Evolutionary conservation across 2,888 invertebrate genomes (phyloP), one percentile per base, ranked within the genome.

Genomic region (Cephus rjabovi): DNA sequence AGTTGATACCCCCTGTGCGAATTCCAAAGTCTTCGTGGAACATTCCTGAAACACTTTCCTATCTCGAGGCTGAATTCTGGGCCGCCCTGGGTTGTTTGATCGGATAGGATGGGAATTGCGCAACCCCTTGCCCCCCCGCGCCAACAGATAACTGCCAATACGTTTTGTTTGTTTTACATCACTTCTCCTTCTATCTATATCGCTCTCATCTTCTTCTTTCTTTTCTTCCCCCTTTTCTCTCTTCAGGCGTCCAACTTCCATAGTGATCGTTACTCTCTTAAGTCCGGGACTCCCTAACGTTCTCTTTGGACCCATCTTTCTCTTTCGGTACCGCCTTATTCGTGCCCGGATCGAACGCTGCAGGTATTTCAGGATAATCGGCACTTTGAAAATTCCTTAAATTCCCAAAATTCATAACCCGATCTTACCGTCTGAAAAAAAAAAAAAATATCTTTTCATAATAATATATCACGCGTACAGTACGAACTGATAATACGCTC

Each of bases 91-190:
- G 76, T 34, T 69, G 12, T 11, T 69, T 75, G 34, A 35, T 34
- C n/a, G 37, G 76, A 34, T 76, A 31, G 76, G 40, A 40, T 40
- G 40, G 40, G 40, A 40, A 40, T 73, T 68, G 76, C 76, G 30
- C 70, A 15, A 33, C 70, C 31, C 33, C 70, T 76, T 40, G 23
- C 40, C 76, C 40, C 76, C 56, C 71, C 30, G 73, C 56, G 73
- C 74, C 15, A 40, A 12, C 23, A 77, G 77, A 74, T 74, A 74
- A 77, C 74, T 34, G 77, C 74, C 77, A 74, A 56, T 77, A 77
- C 77, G 74, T 77, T 77, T 77, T 74, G 68, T 77, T 74, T 77
- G 74, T 74, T 77, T 77, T 77, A 35, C 74, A 77, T 77, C 70
- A 30, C 30, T 33, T 77, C 70, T 70, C 70, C 70, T 4, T 70